These are phyloP conservation scores for Pygoscelis adeliae DNA, from an alignment of 2,113 vertebrate species.

Conservation along the genomic window DNA sequence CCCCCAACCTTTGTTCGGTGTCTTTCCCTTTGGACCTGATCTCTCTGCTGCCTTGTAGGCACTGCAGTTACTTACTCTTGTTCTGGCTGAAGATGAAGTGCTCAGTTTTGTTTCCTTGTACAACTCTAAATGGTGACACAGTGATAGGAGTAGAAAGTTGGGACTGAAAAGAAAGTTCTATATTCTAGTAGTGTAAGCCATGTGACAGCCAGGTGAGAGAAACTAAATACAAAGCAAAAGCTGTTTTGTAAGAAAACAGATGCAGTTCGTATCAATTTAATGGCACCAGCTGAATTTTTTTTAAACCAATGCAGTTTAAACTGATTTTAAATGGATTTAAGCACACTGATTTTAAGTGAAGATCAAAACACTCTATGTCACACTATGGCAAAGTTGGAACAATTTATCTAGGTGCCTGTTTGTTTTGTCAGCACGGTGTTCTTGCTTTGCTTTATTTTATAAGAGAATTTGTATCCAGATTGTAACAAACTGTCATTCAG, in stretches of 20 bases:
- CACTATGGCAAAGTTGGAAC: background rate
- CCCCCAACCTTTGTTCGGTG: background rate
- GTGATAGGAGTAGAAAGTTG: background rate
- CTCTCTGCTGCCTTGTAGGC: background rate
- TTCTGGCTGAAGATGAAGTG: background rate
- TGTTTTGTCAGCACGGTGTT: background rate
- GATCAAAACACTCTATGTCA: background rate
- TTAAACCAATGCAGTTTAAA: background rate
- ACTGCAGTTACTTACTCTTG: background rate
- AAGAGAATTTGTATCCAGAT: background rate
- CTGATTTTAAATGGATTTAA: background rate
- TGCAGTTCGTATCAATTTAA: accelerated
- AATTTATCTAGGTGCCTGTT: background rate
- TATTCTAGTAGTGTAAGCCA: background rate
- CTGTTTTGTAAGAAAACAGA: background rate
- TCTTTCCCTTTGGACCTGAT: background rate
- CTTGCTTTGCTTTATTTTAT: background rate
- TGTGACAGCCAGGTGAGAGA: background rate
- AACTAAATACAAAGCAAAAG: background rate
- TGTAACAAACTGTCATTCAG: background rate
- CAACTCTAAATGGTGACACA: background rate
- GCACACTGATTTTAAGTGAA: background rate
- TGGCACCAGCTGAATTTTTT: background rate
- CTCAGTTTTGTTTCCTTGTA: background rate
- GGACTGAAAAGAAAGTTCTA: background rate